phyloP scores from a whole-genome alignment of 2,888 invertebrate genomes.

The Crepidodera aurea region DNA sequence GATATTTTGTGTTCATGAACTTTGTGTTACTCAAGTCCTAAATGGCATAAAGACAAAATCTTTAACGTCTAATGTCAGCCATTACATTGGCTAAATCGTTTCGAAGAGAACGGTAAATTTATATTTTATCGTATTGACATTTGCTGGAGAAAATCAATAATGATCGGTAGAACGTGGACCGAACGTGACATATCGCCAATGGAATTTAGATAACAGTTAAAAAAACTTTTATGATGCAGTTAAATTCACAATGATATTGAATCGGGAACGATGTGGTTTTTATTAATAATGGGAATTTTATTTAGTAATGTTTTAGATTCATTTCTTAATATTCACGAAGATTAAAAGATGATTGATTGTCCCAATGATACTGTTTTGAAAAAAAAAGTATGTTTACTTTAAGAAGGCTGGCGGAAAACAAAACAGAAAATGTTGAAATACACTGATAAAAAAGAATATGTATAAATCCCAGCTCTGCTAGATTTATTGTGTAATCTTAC shows the following conservation, averaged over 20 bases:
- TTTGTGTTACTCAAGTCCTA: not conserved
- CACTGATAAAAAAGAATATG: too few relatives aligned
- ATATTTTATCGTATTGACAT: constrained; percentile 6
- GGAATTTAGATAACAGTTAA: constrained; percentile 4
- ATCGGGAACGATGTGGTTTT: not conserved
- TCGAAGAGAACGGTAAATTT: constrained; percentile 8
- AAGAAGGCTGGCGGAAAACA: too few relatives aligned
- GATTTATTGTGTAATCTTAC: too few relatives aligned
- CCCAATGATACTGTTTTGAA: too few relatives aligned
- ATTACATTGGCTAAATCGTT: not conserved
- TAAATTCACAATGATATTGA: constrained; percentile 2
- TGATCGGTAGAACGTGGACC: constrained; percentile 1
- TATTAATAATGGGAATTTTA: too few relatives aligned
- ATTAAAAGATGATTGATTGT: too few relatives aligned
- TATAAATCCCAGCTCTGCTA: too few relatives aligned
- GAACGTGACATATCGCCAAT: constrained; percentile 1
- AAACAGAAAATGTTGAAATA: too few relatives aligned
- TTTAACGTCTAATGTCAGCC: not conserved
- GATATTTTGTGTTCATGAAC: too few relatives aligned
- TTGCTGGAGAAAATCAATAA: constrained; percentile 9
- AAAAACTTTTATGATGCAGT: not conserved
- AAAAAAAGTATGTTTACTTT: too few relatives aligned
- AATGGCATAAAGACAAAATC: constrained; percentile 2
- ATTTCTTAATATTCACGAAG: too few relatives aligned
- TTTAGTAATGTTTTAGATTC: too few relatives aligned